These are phyloP conservation scores for Cinara cedri DNA, from an alignment of 2,888 invertebrate genomes.

Conservation along the genomic window DNA sequence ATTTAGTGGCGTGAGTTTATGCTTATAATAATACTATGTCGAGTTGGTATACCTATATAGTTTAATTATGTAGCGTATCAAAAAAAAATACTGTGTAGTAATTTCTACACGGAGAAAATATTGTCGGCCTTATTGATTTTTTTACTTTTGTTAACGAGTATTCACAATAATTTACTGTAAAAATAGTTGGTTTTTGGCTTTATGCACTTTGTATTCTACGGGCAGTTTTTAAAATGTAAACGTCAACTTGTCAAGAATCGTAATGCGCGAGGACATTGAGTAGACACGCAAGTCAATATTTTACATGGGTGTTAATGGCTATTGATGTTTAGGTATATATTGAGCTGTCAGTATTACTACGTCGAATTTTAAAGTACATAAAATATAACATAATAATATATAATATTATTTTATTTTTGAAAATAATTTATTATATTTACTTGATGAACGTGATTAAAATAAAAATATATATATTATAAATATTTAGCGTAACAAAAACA, in stretches of 20 bases:
- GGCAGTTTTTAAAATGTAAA: background rate
- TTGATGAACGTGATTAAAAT: constrained; percentile 20
- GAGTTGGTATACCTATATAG: background rate
- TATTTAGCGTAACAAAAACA: constrained; percentile 32
- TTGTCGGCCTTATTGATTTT: constrained; percentile 6
- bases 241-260: constrained; percentile 18
- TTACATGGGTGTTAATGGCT: background rate
- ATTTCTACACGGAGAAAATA: background rate
- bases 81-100: background rate
- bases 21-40: background rate
- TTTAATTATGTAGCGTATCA: background rate
- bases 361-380: background rate
- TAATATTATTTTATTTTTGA: constrained; percentile 27
- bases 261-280: background rate
- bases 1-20: constrained; percentile 2
- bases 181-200: constrained; percentile 1
- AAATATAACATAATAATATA: constrained; percentile 5
- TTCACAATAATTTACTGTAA: background rate
- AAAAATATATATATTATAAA: constrained; percentile 15
- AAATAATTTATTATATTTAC: constrained; percentile 37
- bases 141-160: constrained; percentile 4
- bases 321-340: constrained; percentile 18
- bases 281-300: constrained; percentile 6
- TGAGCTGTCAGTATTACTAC: constrained; percentile 14
- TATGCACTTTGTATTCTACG: constrained; percentile 10